These are phyloP conservation scores for Labrus mixtus DNA, from an alignment of 2,113 vertebrate species.

Conservation along the genomic window DNA sequence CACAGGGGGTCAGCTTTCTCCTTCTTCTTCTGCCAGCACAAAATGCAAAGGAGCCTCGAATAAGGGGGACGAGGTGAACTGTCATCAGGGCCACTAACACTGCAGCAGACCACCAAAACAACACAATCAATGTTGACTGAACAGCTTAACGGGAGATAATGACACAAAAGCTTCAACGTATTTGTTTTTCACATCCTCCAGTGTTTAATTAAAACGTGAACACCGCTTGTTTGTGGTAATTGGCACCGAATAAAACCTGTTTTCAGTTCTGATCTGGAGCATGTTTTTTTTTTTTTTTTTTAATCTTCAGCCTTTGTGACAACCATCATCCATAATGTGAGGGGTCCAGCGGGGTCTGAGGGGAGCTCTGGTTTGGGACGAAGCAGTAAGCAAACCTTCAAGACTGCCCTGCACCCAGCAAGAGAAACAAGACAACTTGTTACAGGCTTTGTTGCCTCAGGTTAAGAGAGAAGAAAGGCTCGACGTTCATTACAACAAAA, in stretches of 20 bases:
- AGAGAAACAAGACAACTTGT: background rate
- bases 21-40: conserved; percentile 31
- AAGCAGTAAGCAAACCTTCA: background rate
- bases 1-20: conserved; percentile 67
- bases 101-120: background rate
- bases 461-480: background rate
- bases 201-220: background rate
- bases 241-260: background rate
- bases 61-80: conserved; percentile 26
- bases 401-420: background rate
- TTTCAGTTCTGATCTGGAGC: background rate
- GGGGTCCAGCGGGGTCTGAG: conserved; percentile 32
- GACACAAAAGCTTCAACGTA: background rate
- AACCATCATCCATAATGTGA: background rate
- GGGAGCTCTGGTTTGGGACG: conserved; percentile 22
- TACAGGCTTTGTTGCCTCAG: conserved; percentile 17
- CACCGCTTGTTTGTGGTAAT: background rate
- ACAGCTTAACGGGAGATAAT: background rate
- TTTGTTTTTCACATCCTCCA: background rate
- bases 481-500: background rate
- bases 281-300: too few relatives aligned
- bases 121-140: background rate
- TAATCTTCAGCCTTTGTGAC: background rate
- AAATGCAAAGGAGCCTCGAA: conserved; percentile 52
- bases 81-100: conserved; percentile 33